A percentile compares a stretch with the other conserved stretches of the same genome.
phyloP scores from a whole-genome alignment of 2,888 invertebrate species.

The Epistrophe eligans region DNA sequence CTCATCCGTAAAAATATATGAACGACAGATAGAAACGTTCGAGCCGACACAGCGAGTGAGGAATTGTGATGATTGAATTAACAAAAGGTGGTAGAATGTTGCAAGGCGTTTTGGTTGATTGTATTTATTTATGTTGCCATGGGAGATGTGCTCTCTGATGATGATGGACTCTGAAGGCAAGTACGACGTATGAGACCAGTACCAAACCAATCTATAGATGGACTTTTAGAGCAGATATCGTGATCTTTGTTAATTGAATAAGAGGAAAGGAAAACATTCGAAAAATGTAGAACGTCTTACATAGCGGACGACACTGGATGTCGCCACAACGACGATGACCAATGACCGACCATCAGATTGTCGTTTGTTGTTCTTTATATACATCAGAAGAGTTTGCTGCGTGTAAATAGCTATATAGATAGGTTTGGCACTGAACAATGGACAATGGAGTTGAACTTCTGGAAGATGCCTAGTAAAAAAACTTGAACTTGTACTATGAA shows the following conservation, averaged over 20 bases:
- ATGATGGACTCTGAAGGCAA: conserved; percentile 5
- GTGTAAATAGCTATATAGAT: conserved; percentile 35
- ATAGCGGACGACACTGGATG: conserved; percentile 42
- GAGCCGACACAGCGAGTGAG: conserved; percentile 18
- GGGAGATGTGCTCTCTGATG: conserved; percentile 2
- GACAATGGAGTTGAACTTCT: conserved; percentile 63
- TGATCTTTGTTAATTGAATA: conserved; percentile 72
- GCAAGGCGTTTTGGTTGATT: conserved; percentile 51
- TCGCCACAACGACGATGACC: conserved; percentile 26
- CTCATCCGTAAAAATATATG: conserved; percentile 39
- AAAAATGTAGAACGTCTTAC: conserved; percentile 71
- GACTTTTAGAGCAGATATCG: conserved; percentile 51
- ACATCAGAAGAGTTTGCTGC: conserved; percentile 37
- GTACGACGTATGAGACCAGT: too few relatives aligned
- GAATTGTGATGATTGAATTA: conserved; percentile 75
- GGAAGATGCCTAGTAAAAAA: conserved; percentile 50
- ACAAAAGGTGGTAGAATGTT: conserved; percentile 75
- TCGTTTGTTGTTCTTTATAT: conserved; percentile 46
- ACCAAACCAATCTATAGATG: neutral
- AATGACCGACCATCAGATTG: conserved; percentile 25
- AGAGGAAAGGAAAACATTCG: conserved; percentile 69
- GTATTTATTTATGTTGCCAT: neutral
- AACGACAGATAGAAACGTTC: conserved; percentile 22
- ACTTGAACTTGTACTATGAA: too few relatives aligned
- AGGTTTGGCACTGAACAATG: conserved; percentile 25